Base-by-base conservation (phyloP, 2,113 vertebrate species). In the Nothocercus nigrocapillus region DNA sequence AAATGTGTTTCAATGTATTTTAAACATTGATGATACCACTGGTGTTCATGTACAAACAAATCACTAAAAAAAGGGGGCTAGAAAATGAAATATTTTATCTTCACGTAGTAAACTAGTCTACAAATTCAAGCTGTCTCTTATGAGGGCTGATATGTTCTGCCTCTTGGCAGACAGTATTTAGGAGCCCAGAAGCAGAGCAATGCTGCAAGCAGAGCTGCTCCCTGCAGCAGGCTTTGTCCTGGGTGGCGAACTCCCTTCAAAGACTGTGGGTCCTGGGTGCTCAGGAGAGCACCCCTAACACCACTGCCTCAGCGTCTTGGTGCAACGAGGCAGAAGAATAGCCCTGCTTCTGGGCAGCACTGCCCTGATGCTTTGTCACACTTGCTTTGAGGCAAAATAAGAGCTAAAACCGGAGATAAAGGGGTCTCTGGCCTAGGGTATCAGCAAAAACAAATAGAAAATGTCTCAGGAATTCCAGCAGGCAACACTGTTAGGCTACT, bases 361-460 rank as follows among this genome's bases (percentile, higher is more conserved):
- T 61, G 62, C 8, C 5, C n/a, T 62, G 11, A 7, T 90, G 13
- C 25, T 89, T 42, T 67, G n/a, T 59, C 44, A 85, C 18, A 76
- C 38, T 3, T 85, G 27, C 45, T 80, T 47, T 89, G 44, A 79
- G 38, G 7, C 8, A 17, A 56, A 68, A n/a, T 6, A 86, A 78
- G 7, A 84, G 40, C 2, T 30, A 76, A 66, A 82, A 9, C 11
- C 54, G 5, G 27, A 49, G 32, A 49, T 28, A 7, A 24, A 13
- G 2, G 58, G 74, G 25, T 10, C 28, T 58, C 47, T 6, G 1
- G 10, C 8, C 0, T 1, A 69, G 40, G 24, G 25, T 1, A 82
- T 64, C 8, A 2, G 68, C 59, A 85, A 69, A 70, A 79, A 11
- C 68, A 40, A 16, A 67, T 15, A 44, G 58, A 58, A 6, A 28